Base-by-base conservation (phyloP, 2,797 vertebrate genomes). In the Hypotaenidia philippensis region DNA sequence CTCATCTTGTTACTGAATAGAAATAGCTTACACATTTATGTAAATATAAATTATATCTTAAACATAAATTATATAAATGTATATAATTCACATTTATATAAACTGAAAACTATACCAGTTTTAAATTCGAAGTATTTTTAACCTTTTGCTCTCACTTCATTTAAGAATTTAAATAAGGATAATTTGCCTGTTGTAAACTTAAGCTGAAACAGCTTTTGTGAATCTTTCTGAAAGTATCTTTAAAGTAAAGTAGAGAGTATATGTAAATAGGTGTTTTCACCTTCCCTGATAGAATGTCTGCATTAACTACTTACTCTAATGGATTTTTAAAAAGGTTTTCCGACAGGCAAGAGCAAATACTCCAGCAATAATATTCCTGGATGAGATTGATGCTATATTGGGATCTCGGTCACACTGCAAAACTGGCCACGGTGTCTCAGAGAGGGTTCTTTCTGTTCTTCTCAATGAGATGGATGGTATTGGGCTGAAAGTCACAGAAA, bases 401-500 rank as follows among this genome's bases (percentile, higher is more conserved):
- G 99, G 99, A 36, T 99, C 98, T 10, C 98, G 99, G 50, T 98
- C 98, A 4, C 93, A 68, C 47, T 26, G 91, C 85, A 96, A 88
- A 76, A 59, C 91, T 6, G 92, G 97, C 20, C 98, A 84, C 84
- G 97, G 98, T 32, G 98, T 99, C 19, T 99, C 99, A 50, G 98
- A 99, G 5, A 96, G 98, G 38, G 98, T 99, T 83, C 98, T 99
- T 79, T 99, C 99, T 32, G 98, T 99, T 92, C 99, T 99, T 19
- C 98, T 99, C 63, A 99, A 99, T n/a, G 99, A 99, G 96, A 96
- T 99, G 97, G 99, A 99, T 45, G 99, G 99, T 10, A 96, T 99
- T 26, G 99, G 99, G 31, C 91, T 99, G 59, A 99, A 98, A 95
- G 97, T 97, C 18, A 94, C 97, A 34, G 99, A 99, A 97, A 98